Evolutionary conservation across 2,888 invertebrate genomes (phyloP).

Genomic region (Dusona sp.): DNA sequence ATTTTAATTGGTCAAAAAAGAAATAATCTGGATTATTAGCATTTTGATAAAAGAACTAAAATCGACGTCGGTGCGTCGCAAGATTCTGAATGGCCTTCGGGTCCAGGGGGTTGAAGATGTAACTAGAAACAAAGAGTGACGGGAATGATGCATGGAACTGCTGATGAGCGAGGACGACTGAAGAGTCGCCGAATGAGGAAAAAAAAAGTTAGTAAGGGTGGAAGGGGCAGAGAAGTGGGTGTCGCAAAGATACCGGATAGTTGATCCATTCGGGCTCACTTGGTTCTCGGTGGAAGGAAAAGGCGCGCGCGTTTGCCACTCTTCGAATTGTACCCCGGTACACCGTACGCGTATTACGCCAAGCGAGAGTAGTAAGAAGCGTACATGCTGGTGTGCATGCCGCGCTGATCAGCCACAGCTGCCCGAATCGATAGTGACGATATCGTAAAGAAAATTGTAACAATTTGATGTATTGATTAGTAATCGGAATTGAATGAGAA

Average conservation of each 20-base stretch:
- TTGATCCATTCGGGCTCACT: conserved; percentile 35
- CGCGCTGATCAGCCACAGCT: conserved; percentile 36
- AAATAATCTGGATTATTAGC: no score
- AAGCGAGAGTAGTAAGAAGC: conserved; percentile 50
- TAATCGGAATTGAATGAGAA: neutral
- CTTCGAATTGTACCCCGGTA: conserved; percentile 47
- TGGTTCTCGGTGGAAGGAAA: conserved; percentile 53
- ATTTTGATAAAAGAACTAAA: no score
- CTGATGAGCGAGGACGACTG: neutral
- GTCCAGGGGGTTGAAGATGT: neutral
- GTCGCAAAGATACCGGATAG: conserved; percentile 58
- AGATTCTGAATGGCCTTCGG: neutral
- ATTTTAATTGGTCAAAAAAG: no score
- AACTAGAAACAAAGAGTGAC: neutral
- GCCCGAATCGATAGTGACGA: conserved; percentile 17
- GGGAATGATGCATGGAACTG: no score
- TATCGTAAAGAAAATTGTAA: neutral
- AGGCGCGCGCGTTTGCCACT: conserved; percentile 48
- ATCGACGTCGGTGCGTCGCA: neutral
- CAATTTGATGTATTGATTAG: neutral
- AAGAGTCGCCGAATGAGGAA: conserved; percentile 1
- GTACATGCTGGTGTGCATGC: conserved; percentile 51
- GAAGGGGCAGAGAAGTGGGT: conserved; percentile 62
- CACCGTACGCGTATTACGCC: conserved; percentile 49
- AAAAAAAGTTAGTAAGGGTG: conserved; percentile 40